These are phyloP conservation scores for Leucophora obtusa DNA, from an alignment of 2,888 invertebrate species.

Conservation along the genomic window DNA sequence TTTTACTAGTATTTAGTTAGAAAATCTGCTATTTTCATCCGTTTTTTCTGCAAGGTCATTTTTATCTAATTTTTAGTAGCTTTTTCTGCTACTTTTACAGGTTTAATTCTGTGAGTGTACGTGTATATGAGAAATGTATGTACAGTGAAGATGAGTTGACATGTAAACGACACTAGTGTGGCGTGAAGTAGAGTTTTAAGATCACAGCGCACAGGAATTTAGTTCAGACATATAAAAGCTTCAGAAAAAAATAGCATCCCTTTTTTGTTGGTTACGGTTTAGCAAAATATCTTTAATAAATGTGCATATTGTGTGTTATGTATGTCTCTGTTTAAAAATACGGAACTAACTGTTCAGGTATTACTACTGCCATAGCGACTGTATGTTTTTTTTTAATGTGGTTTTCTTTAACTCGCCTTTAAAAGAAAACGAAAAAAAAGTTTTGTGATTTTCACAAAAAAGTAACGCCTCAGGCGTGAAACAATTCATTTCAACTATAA, in stretches of 20 bases:
- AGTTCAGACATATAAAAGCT: background rate
- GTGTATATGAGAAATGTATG: background rate
- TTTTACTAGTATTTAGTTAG: too few species aligned
- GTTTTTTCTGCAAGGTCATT: too few species aligned
- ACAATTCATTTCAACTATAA: constrained; percentile 53
- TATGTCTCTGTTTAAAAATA: constrained; percentile 39
- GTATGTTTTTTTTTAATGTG: background rate
- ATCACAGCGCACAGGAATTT: constrained; percentile 3
- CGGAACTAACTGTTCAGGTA: constrained; percentile 47
- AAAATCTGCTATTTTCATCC: too few species aligned
- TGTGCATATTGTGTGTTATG: constrained; percentile 3
- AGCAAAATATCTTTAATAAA: constrained; percentile 2
- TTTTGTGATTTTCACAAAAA: constrained; percentile 8
- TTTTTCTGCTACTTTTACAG: too few species aligned
- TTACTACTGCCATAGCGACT: constrained; percentile 15
- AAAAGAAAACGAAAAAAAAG: background rate
- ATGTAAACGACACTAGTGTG: constrained; percentile 51
- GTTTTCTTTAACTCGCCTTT: background rate
- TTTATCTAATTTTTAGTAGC: too few species aligned
- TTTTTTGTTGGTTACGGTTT: background rate
- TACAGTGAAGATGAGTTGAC: constrained; percentile 40
- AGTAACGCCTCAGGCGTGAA: constrained; percentile 45
- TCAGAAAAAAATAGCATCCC: background rate
- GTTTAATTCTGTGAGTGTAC: too few species aligned
- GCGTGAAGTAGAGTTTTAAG: constrained; percentile 33